A percentile compares a stretch with the other conserved stretches of the same genome.
phyloP scores from a whole-genome alignment of 2,888 invertebrate species.

The Torymus texanus region DNA sequence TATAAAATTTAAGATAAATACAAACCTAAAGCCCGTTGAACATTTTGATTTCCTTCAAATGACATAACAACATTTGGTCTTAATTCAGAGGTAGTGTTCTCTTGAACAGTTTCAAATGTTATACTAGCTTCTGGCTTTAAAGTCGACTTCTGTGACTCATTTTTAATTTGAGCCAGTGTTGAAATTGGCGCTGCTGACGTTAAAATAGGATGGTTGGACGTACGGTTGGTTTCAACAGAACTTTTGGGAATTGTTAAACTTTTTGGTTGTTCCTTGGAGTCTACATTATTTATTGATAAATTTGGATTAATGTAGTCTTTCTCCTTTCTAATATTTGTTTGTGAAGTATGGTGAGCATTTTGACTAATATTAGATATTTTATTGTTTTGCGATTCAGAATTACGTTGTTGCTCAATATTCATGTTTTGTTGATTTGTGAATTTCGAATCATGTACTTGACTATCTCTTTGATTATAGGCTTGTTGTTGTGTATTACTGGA shows the following conservation, averaged over 20 bases:
- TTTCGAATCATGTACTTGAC: too few species aligned
- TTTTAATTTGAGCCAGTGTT: neutral
- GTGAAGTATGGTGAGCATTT: neutral
- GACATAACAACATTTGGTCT: conserved; percentile 37
- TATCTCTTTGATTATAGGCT: too few species aligned
- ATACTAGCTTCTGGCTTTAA: neutral
- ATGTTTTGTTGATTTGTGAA: too few species aligned
- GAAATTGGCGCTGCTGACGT: neutral
- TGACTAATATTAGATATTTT: neutral
- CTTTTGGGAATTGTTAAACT: neutral
- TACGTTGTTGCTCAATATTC: neutral
- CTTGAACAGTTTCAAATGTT: neutral
- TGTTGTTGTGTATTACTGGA: too few species aligned
- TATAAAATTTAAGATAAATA: conserved; percentile 17
- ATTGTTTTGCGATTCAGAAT: neutral
- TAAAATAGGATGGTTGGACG: neutral
- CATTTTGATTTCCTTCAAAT: conserved; percentile 44
- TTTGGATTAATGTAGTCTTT: neutral
- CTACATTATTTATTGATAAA: conserved; percentile 2
- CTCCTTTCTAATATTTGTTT: neutral
- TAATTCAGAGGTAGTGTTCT: conserved; percentile 1
- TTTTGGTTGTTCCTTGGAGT: neutral
- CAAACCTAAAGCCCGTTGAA: conserved; percentile 46
- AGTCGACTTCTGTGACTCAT: neutral
- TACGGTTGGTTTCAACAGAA: neutral